Base-by-base conservation (phyloP, 2,888 invertebrate species). In the Agrochola lychnidis region DNA sequence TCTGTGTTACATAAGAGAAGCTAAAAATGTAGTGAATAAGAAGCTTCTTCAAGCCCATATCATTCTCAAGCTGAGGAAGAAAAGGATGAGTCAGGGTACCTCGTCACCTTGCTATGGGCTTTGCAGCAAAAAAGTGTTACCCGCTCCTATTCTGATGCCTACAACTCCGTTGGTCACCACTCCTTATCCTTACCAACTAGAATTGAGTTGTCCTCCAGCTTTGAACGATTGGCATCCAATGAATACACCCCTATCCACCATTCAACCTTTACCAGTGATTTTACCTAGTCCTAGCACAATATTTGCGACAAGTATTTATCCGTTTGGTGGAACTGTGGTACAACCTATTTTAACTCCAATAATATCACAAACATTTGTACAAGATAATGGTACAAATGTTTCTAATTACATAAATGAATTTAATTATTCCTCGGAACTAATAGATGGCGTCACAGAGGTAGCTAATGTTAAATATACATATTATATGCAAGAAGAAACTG, bases 331-430 rank as follows among this genome's bases (percentile, higher is more conserved):
- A 0, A 19, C 71, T 22, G 40, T 81, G 4, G 40, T 72, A 1
- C 84, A 80, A n/a, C 81, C 86, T 25, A 22, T 83, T n/a, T 25
- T 81, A 40, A 36, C 82, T 40, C 73, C 85, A 68, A 57, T 83
- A 36, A 51, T 86, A 10, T 40, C 81, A 64, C 78, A 63, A 76
- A 53, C 67, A 53, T 69, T 63, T 64, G 40, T 73, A 1, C 73
- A 69, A n/a, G 66, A 78, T 40, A n/a, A 69, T 61, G 4, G 42
- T 12, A 30, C 59, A 45, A 64, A 72, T 67, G 5, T 66, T 56
- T 51, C 63, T 36, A 73, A 66, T 71, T 73, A 71, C 36, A 7
- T 45, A 51, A 75, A 64, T 62, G 79, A 81, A 25, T 72, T 63
- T 30, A 40, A 63, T 61, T 70, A 73, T 48, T 56, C 66, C n/a